Evolutionary conservation across 2,797 vertebrate genomes (phyloP), one percentile per base, ranked within the genome.

Genomic region (Pteropus rufus): DNA sequence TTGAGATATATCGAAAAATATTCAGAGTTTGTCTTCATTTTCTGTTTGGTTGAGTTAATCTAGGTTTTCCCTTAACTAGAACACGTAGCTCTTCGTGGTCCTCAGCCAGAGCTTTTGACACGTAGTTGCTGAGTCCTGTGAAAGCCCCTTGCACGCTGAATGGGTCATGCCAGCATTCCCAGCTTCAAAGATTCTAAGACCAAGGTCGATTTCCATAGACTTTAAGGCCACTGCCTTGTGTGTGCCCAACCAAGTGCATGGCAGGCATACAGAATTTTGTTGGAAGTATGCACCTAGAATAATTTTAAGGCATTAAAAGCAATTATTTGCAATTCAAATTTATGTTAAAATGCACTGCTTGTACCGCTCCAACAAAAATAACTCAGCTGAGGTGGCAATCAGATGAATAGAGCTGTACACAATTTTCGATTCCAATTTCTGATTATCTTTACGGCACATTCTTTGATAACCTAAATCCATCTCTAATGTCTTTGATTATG

Each of bases 311-410:
- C 24, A 87, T 76, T 80, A 93, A 93, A 83, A 69, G 14, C 44
- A 89, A 49, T 41, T 46, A 79, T 93, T 93, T 90, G 60, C 54
- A 46, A 90, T 95, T 92, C 76, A 87, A 60, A 72, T 96, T 80
- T 93, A 81, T 80, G 60, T 75, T 84, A 92, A 93, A 77, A 80
- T 72, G 72, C 19, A 49, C 29, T 58, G 77, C 46, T 73, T 70
- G 2, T 31, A 70, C 1, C 39, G 23, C 5, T 65, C 31, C 11
- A 72, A 10, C 72, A 54, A 72, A 87, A 93, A 80, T 83, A 92
- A 80, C 19, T n/a, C 54, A 34, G 49, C 41, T 29, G 34, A 86
- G 4, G 7, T 84, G 49, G 41, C 44, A 87, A 67, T 87, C 80
- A 75, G 23, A 73, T 60, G 24, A 72, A 34, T 29, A 75, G 70